Evolutionary conservation across 2,113 vertebrate species (phyloP).

Genomic region (Sinocyclocheilus grahami): DNA sequence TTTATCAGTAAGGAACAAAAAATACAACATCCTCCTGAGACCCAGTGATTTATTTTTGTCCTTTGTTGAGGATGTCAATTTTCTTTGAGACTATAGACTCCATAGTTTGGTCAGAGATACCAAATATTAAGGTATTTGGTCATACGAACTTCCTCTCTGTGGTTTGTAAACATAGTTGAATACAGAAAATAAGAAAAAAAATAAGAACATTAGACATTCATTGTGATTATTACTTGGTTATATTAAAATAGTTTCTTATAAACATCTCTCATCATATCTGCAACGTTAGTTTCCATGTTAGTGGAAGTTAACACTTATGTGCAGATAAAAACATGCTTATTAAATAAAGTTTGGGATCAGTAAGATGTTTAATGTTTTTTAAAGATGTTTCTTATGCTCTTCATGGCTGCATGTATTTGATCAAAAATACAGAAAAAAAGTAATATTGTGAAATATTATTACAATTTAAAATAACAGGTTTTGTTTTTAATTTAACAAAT

Average conservation of each 20-base stretch:
- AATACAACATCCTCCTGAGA: not conserved
- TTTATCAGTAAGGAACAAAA: not conserved
- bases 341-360: not conserved
- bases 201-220: not conserved
- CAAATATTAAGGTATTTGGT: not conserved
- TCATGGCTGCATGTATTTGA: no score
- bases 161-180: not conserved
- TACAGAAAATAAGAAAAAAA: not conserved
- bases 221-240: not conserved
- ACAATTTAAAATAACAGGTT: no score
- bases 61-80: not conserved
- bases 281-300: not conserved
- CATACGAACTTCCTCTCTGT: not conserved
- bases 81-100: not conserved
- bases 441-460: not conserved
- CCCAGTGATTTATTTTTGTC: not conserved
- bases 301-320: not conserved
- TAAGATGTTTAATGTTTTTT: not conserved
- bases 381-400: not conserved
- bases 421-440: no score
- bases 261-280: not conserved
- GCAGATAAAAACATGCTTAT: not conserved
- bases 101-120: not conserved
- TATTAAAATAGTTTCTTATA: not conserved
- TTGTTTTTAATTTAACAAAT: not conserved